A percentile compares a stretch with the other conserved stretches of the same genome.
phyloP scores from a whole-genome alignment of 2,888 invertebrate species.

The Cerastis rubricosa region DNA sequence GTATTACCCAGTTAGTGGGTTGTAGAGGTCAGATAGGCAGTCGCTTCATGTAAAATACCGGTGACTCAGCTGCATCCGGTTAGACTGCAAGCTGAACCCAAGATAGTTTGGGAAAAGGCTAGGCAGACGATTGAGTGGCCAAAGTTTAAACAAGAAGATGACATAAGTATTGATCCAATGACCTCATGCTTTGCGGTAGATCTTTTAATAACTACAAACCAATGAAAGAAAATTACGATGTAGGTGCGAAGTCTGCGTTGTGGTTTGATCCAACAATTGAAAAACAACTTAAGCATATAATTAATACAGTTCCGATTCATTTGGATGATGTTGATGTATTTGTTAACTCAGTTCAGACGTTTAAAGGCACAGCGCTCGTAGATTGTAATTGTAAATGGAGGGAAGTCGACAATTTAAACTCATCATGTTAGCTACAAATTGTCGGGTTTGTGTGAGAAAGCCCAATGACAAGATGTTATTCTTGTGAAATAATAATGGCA shows the following conservation, averaged over 20 bases:
- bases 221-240: neutral
- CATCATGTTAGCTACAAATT: neutral
- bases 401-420: conserved; percentile 32
- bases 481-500: neutral
- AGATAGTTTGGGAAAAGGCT: too few relatives aligned
- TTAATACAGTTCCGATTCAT: conserved; percentile 11
- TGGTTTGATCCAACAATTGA: neutral
- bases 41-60: too few relatives aligned
- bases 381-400: neutral
- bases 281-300: conserved; percentile 1
- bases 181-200: neutral
- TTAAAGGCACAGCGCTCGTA: neutral
- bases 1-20: too few relatives aligned
- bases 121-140: too few relatives aligned
- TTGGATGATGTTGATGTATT: conserved; percentile 14
- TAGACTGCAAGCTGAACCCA: too few relatives aligned
- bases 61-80: too few relatives aligned
- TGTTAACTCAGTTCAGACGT: neutral
- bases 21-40: too few relatives aligned
- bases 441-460: conserved; percentile 15
- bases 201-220: neutral
- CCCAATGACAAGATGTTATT: neutral
- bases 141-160: neutral
- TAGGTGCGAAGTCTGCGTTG: neutral
- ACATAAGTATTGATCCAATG: neutral